Evolutionary conservation across 2,888 invertebrate genomes (phyloP), one percentile per base, ranked within the genome.

Genomic region (Corythucha ciliata): DNA sequence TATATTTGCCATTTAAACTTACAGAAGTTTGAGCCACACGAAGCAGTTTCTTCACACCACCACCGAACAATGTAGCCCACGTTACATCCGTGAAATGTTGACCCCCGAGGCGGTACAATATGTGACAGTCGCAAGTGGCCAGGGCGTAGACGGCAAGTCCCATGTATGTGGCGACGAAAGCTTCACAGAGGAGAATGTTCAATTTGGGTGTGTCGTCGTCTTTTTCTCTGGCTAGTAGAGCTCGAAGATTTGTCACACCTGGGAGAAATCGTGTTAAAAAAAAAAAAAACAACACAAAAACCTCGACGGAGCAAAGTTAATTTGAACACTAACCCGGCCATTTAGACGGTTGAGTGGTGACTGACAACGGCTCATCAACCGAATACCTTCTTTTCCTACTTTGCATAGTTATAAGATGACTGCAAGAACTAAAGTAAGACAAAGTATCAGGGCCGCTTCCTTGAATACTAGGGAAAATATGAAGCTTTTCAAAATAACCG

Each of bases 171-270:
- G 93, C 88, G 18, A 92, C 81, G 69, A 94, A 92, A 0, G 92
- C 82, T 69, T 99, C 97, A 49, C 89, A 84, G 18, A 99, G 74
- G 8, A 99, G 72, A 21, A 96, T 84, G 60, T 88, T 87, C 42
- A 98, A 73, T 56, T 89, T 83, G 0, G 97, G 97, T 2, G 91
- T 83, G 64, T 90, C 89, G 63, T 92, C 91, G 64, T 98, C 97
- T 59, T 92, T 90, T 62, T 96, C 96, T 20, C 93, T 76, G 0
- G 90, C 85, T 5, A 98, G 72, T 34, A 98, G 72, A 0, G 93
- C 89, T 22, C 94, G 77, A 33, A 98, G 73, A 52, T 89, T 90
- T 1, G 93, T 89, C 1, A 97, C 96, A 10, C 97, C 94, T 73
- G 59, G 5, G 46, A 52, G 41, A 41, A 34, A 55, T n/a, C 6